phyloP scores from a whole-genome alignment of 1,140 invertebrate species.

The Augochlora pura region DNA sequence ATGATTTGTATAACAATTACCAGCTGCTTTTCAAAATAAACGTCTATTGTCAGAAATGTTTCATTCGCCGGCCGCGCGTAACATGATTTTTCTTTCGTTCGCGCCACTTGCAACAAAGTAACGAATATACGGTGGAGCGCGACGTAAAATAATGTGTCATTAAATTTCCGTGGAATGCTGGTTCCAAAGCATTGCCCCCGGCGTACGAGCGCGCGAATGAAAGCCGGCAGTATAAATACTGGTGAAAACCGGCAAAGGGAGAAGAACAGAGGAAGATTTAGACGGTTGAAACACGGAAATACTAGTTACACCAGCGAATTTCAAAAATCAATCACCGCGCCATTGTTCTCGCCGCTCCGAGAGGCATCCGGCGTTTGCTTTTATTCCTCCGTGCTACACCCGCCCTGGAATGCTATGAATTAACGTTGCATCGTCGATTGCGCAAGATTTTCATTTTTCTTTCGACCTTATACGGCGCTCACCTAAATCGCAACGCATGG shows the following conservation, averaged over 20 bases:
- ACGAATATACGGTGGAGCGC: not conserved
- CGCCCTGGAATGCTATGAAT: conserved; percentile 4
- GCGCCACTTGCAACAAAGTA: not conserved
- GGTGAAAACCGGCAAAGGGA: not conserved
- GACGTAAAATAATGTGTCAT: not conserved
- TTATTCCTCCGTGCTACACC: not conserved
- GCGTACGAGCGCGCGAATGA: not conserved
- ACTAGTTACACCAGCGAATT: conserved; percentile 15
- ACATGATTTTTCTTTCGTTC: not conserved
- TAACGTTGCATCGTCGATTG: not conserved
- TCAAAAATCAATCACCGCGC: conserved; percentile 21
- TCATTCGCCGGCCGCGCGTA: too few species aligned
- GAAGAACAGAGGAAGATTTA: conserved; percentile 13
- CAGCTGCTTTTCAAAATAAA: too few species aligned
- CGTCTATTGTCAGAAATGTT: too few species aligned
- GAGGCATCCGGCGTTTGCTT: conserved; percentile 1
- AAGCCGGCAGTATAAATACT: conserved; percentile 1
- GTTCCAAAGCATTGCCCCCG: not conserved
- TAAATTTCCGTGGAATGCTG: not conserved
- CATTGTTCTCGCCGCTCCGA: conserved; percentile 8
- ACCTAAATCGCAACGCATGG: not conserved
- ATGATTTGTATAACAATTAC: too few species aligned
- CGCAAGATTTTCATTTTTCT: not conserved
- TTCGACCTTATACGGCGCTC: not conserved
- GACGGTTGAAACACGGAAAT: conserved; percentile 1